These are phyloP conservation scores for Galeruca laticollis DNA, from an alignment of 2,888 invertebrate genomes.

Conservation along the genomic window DNA sequence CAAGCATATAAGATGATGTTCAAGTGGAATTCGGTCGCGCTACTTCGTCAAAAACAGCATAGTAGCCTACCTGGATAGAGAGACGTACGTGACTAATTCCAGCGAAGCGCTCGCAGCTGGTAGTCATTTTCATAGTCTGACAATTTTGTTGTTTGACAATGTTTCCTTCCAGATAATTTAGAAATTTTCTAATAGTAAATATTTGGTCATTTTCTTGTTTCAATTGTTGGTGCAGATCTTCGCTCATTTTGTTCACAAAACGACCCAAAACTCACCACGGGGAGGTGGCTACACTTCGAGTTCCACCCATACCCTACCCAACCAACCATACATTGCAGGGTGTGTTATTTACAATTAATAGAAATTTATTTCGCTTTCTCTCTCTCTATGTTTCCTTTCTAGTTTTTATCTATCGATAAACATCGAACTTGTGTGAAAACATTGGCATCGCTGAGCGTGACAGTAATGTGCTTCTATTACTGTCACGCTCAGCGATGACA, in stretches of 20 bases:
- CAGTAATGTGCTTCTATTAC: too few relatives aligned
- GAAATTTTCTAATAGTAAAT: neutral
- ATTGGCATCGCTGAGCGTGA: too few relatives aligned
- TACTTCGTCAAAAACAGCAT: neutral
- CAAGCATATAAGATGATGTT: too few relatives aligned
- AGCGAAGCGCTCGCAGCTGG: too few relatives aligned
- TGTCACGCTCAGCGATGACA: too few relatives aligned
- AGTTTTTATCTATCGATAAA: too few relatives aligned
- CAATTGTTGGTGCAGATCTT: slow-evolving; percentile 11
- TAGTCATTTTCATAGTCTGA: neutral
- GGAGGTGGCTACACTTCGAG: neutral
- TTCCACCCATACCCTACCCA: slow-evolving; percentile 7
- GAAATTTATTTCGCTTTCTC: slow-evolving; percentile 2
- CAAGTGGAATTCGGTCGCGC: neutral
- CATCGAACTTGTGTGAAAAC: too few relatives aligned
- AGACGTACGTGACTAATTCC: neutral
- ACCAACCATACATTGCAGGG: neutral
- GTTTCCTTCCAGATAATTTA: neutral
- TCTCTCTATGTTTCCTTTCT: neutral
- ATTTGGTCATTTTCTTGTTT: slow-evolving; percentile 10
- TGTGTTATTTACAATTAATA: neutral
- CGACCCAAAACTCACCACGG: slow-evolving; percentile 5
- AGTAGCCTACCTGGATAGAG: neutral
- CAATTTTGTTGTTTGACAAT: neutral
- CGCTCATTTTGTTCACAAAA: slow-evolving; percentile 5